A percentile compares a stretch with the other conserved stretches of the same genome.
Conservation (phyloP, 2,113 vertebrate species). For the Cinclus cinclus region DNA sequence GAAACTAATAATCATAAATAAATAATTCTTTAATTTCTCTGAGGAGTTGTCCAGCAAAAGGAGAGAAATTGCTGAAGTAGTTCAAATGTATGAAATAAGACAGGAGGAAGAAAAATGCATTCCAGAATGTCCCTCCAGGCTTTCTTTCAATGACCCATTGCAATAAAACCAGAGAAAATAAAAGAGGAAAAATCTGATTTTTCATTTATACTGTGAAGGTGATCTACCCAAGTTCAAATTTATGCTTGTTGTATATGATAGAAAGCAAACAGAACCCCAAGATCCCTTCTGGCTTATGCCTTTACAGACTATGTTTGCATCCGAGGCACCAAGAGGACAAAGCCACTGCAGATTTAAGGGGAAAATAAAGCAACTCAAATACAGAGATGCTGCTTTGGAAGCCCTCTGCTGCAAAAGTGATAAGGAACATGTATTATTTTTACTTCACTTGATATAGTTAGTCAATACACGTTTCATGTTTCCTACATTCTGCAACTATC, state of each 20-base stretch:
- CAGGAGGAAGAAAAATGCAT: slow-evolving; percentile 38
- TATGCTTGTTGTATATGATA: not conserved
- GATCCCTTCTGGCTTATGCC: not conserved
- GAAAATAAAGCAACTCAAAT: not conserved
- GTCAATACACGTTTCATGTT: not conserved
- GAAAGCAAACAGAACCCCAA: not conserved
- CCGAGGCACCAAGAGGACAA: not conserved
- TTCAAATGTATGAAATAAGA: slow-evolving; percentile 51
- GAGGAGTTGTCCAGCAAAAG: slow-evolving; percentile 60
- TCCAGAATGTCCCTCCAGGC: slow-evolving; percentile 29
- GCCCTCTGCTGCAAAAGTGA: not conserved
- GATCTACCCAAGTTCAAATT: slow-evolving; percentile 1
- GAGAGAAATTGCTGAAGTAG: slow-evolving; percentile 47
- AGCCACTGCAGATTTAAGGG: not conserved
- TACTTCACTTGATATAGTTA: not conserved
- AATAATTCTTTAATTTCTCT: slow-evolving; percentile 65
- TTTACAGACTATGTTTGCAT: not conserved
- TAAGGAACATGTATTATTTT: not conserved
- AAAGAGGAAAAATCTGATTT: not conserved
- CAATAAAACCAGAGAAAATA: slow-evolving; percentile 26
- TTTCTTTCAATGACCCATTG: slow-evolving; percentile 31
- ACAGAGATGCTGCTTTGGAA: not conserved
- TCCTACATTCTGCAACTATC: not conserved
- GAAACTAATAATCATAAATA: slow-evolving; percentile 67
- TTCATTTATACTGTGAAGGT: not conserved